A percentile compares a stretch with the other conserved stretches of the same genome.
phyloP scores from a whole-genome alignment of 1,140 invertebrate species.

The Heterodera schachtii region DNA sequence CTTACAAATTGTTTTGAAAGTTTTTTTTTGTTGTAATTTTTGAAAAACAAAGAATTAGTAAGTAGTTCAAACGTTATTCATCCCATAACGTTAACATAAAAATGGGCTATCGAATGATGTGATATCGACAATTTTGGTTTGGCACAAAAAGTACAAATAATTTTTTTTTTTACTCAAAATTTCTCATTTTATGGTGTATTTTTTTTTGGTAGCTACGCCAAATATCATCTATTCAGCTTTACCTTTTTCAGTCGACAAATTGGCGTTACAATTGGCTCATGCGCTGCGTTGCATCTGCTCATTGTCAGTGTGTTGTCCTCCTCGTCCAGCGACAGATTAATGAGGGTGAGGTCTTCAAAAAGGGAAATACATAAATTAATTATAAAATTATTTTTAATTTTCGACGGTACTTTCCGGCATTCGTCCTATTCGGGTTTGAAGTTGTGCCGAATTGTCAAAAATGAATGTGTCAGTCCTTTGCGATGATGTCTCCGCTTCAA shows the following conservation, averaged over 20 bases:
- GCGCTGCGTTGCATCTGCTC: slow-evolving; percentile 31
- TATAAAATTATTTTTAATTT: too few species aligned
- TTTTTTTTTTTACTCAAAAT: too few species aligned
- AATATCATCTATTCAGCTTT: too few species aligned
- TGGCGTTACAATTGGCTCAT: slow-evolving; percentile 32
- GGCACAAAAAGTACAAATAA: not conserved
- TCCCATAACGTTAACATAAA: too few species aligned
- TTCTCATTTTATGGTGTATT: too few species aligned
- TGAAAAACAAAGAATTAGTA: too few species aligned
- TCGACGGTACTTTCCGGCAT: not conserved
- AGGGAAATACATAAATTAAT: not conserved
- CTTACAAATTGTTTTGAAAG: slow-evolving; percentile 11
- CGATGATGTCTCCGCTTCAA: not conserved
- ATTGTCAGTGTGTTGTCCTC: slow-evolving; percentile 22
- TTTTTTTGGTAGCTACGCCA: too few species aligned
- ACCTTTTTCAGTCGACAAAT: slow-evolving; percentile 24
- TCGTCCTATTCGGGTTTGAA: not conserved
- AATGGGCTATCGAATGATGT: too few species aligned
- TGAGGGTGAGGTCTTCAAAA: slow-evolving; percentile 33
- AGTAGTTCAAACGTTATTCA: too few species aligned
- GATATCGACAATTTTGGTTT: too few species aligned
- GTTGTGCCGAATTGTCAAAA: slow-evolving; percentile 1
- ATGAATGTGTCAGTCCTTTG: not conserved
- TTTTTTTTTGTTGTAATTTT: not conserved
- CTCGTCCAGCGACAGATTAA: slow-evolving; percentile 30